Conservation (phyloP, 2,888 invertebrate species). For the Hyppa rectilinea region DNA sequence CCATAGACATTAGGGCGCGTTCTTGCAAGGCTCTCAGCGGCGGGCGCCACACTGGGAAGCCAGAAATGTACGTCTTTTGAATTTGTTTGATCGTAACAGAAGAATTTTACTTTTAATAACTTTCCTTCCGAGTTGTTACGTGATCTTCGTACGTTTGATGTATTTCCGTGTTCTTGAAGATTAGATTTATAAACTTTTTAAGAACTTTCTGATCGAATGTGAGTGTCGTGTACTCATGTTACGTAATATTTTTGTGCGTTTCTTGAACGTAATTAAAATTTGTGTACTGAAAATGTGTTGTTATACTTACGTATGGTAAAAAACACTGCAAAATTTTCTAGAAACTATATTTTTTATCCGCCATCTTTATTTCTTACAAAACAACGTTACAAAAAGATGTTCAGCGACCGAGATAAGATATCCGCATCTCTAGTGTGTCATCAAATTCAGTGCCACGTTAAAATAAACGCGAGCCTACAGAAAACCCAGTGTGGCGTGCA, state of each 20-base stretch:
- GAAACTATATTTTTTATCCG: neutral
- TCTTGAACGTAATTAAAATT: slow-evolving; percentile 12
- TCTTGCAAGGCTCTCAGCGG: slow-evolving; percentile 75
- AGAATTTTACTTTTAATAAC: slow-evolving; percentile 57
- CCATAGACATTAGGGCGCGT: slow-evolving; percentile 83
- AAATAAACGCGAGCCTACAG: slow-evolving; percentile 46
- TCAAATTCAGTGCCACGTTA: slow-evolving; percentile 58
- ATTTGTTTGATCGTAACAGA: slow-evolving; percentile 56
- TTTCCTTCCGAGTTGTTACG: slow-evolving; percentile 42
- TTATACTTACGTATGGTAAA: neutral
- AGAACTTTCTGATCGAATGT: slow-evolving; percentile 43
- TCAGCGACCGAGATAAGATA: slow-evolving; percentile 52
- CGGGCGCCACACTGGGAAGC: slow-evolving; percentile 73
- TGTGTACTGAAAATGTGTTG: too few relatives aligned
- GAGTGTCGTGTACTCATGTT: slow-evolving; percentile 10
- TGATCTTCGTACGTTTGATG: slow-evolving; percentile 47
- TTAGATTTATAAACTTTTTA: slow-evolving; percentile 36
- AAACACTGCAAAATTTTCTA: neutral
- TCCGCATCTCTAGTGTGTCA: slow-evolving; percentile 54
- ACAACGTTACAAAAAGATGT: slow-evolving; percentile 39
- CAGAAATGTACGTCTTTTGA: slow-evolving; percentile 65
- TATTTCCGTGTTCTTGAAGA: slow-evolving; percentile 49
- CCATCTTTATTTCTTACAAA: slow-evolving; percentile 24
- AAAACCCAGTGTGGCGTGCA: slow-evolving; percentile 43
- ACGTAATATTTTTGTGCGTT: slow-evolving; percentile 22